A percentile compares a stretch with the other conserved stretches of the same genome.
Conservation (phyloP, 2,113 vertebrate genomes). For the Chionodraco myersi region DNA sequence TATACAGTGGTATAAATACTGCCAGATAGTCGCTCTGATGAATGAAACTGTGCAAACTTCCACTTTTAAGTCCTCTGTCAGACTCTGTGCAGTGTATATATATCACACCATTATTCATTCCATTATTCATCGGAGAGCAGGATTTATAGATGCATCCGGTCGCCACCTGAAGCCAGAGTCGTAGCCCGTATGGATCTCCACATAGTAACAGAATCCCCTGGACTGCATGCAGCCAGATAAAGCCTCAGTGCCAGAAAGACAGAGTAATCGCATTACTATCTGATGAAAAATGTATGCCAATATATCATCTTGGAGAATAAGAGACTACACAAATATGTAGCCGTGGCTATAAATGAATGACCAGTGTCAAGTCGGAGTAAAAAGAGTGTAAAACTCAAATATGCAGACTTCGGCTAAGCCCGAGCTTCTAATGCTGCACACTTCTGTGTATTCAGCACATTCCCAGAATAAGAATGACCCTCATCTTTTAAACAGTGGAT, state of each 20-base stretch:
- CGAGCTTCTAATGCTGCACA: slow-evolving; percentile 62
- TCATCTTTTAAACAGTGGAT: slow-evolving; percentile 47
- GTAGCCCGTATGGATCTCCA: slow-evolving; percentile 76
- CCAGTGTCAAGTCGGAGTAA: slow-evolving; percentile 78
- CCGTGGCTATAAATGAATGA: slow-evolving; percentile 83
- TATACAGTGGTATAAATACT: slow-evolving; percentile 33
- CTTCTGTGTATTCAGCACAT: slow-evolving; percentile 75
- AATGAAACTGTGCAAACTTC: slow-evolving; percentile 37
- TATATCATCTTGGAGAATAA: slow-evolving; percentile 86
- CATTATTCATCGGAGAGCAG: slow-evolving; percentile 59
- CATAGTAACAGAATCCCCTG: slow-evolving; percentile 84
- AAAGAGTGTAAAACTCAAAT: slow-evolving; percentile 72
- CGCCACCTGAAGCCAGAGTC: slow-evolving; percentile 71
- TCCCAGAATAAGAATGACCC: slow-evolving; percentile 62
- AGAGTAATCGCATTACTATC: slow-evolving; percentile 87
- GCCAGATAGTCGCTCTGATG: slow-evolving; percentile 17
- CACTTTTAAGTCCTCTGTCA: slow-evolving; percentile 43
- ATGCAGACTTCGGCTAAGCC: slow-evolving; percentile 70
- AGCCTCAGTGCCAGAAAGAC: slow-evolving; percentile 82
- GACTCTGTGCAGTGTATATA: slow-evolving; percentile 35
- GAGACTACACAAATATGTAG: slow-evolving; percentile 82
- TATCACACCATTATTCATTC: slow-evolving; percentile 42
- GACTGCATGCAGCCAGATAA: slow-evolving; percentile 79
- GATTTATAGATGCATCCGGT: slow-evolving; percentile 79
- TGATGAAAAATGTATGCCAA: slow-evolving; percentile 87